Conservation (phyloP, 2,888 invertebrate genomes). For the Hybos culiciformis region DNA sequence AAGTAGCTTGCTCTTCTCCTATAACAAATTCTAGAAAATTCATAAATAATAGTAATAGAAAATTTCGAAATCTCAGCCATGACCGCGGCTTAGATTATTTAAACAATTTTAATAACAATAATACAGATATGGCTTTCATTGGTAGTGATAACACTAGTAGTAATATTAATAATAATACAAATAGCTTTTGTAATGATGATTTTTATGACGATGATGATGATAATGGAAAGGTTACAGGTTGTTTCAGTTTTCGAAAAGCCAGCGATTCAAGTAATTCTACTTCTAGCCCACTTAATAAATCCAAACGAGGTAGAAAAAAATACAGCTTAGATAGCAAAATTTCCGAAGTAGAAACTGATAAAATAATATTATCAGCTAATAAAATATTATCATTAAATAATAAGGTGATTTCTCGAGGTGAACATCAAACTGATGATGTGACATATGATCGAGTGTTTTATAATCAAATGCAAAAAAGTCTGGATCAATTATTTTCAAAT, state of each 20-base stretch:
- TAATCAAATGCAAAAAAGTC: slow-evolving; percentile 26
- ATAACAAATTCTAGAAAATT: slow-evolving; percentile 2
- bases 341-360: slow-evolving; percentile 7
- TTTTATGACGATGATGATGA: slow-evolving; percentile 24
- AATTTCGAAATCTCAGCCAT: slow-evolving; percentile 22
- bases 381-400: slow-evolving; percentile 2
- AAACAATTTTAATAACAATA: slow-evolving; percentile 3
- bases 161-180: slow-evolving; percentile 7
- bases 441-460: slow-evolving; percentile 35
- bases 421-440: slow-evolving; percentile 22
- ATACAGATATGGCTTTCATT: slow-evolving; percentile 11
- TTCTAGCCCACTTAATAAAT: neutral
- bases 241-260: slow-evolving; percentile 25
- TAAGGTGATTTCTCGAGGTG: too few species aligned
- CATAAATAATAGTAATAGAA: neutral
- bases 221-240: slow-evolving; percentile 23
- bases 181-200: slow-evolving; percentile 7
- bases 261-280: neutral
- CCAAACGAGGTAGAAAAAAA: slow-evolving; percentile 25
- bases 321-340: slow-evolving; percentile 32
- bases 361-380: neutral
- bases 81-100: slow-evolving; percentile 27
- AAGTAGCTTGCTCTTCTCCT: neutral
- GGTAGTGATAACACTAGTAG: slow-evolving; percentile 14
- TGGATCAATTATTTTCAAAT: slow-evolving; percentile 28